Percentiles rank a stretch among this genome's conserved stretches.
These are phyloP conservation scores for Coleophora flavipennella DNA, from an alignment of 2,888 invertebrate species.

Conservation along the genomic window DNA sequence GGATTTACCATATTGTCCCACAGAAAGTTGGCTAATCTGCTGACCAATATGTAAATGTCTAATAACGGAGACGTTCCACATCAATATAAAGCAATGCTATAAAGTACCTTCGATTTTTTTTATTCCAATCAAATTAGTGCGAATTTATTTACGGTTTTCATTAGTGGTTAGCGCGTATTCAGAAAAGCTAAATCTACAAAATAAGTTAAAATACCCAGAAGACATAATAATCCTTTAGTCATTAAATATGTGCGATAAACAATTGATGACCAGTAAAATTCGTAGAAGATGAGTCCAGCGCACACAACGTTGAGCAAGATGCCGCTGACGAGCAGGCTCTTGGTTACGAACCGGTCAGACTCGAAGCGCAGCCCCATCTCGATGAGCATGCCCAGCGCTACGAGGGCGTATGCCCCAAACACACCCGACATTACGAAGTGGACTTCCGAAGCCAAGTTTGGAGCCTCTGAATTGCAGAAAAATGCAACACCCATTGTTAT, in stretches of 20 bases:
- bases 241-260: conserved; percentile 19
- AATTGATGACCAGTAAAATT: conserved; percentile 18
- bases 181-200: conserved; percentile 26
- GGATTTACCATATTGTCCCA: no score
- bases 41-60: no score
- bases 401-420: conserved; percentile 30
- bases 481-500: conserved; percentile 28
- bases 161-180: no score
- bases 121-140: no score
- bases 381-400: conserved; percentile 36
- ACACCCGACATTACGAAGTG: conserved; percentile 37
- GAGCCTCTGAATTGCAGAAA: conserved; percentile 32
- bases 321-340: conserved; percentile 20
- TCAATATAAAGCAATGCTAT: no score
- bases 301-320: conserved; percentile 24
- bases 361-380: conserved; percentile 28
- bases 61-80: no score
- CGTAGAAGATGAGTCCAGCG: conserved; percentile 22
- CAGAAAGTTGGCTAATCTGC: no score
- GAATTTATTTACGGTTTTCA: no score
- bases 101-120: no score
- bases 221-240: conserved; percentile 29
- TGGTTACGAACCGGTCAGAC: no score
- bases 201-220: conserved; percentile 22
- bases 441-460: conserved; percentile 18